Evolutionary conservation across 2,888 invertebrate species (phyloP).

Genomic region (Xestoiulus laeticollis): DNA sequence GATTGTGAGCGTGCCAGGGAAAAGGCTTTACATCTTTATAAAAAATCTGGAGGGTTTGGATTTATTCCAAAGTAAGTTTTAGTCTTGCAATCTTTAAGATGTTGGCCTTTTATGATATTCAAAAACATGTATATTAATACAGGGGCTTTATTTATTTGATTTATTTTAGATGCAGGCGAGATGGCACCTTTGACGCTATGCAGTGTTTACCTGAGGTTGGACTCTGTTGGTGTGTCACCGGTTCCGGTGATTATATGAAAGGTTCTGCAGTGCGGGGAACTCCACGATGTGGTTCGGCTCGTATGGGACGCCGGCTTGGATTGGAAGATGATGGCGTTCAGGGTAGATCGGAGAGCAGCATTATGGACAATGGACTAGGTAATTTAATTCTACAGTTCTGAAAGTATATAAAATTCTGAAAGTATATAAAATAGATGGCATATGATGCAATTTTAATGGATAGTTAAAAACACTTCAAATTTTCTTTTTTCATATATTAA

Average conservation of each 20-base stretch:
- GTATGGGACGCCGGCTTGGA: conserved; percentile 47
- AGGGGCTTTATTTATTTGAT: not conserved
- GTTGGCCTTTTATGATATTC: not conserved
- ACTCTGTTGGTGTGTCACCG: conserved; percentile 83
- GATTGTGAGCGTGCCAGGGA: conserved; percentile 82
- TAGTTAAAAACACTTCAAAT: no score
- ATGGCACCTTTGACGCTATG: conserved; percentile 81
- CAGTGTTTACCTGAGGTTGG: conserved; percentile 81
- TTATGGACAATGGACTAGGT: conserved; percentile 29
- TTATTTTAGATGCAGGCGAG: conserved; percentile 59
- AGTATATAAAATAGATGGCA: no score
- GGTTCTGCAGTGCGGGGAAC: conserved; percentile 76
- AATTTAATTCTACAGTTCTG: not conserved
- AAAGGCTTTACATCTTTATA: conserved; percentile 65
- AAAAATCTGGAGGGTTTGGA: conserved; percentile 76
- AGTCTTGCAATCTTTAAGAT: conserved; percentile 61
- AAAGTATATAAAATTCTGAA: not conserved
- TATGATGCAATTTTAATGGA: no score
- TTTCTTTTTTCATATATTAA: no score
- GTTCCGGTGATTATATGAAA: conserved; percentile 57
- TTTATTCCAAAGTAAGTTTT: conserved; percentile 81
- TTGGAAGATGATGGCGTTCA: not conserved
- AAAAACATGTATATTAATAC: not conserved
- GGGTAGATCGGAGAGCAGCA: not conserved
- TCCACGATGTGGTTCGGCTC: conserved; percentile 65